Evolutionary conservation across 2,113 vertebrate species (phyloP), one percentile per base, ranked within the genome.

Genomic region (Propithecus coquereli): DNA sequence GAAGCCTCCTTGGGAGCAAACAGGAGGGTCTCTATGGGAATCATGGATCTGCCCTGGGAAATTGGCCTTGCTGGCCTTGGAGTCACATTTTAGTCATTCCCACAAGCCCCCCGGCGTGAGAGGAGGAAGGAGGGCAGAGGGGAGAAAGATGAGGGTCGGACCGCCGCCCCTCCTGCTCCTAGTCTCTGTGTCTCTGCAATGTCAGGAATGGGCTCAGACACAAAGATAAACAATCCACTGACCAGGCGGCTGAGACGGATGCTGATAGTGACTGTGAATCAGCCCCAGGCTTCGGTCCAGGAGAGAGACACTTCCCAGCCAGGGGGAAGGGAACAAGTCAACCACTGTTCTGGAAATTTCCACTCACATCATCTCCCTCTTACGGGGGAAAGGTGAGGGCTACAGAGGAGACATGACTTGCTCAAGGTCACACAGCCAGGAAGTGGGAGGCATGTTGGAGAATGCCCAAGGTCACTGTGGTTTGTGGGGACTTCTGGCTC

Each of bases 221-320:
- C 83, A 40, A 97, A 95, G 89, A 98, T 77, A 97, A 98, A 97
- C 96, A 97, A 68, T 47, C 37, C 2, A 20, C 23, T 89, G 95
- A 79, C 94, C 82, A 59, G 14, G 91, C 79, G 27, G 73, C 76
- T 57, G 5, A 40, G 86, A 86, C 82, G 1, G 61, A 66, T 34
- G 86, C 86, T 68, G 96, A 94, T 85, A 91, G 93, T 17, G 83
- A 12, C 71, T 93, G 76, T 94, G 95, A 94, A 40, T 97, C 97
- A 97, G 93, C 22, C 66, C 9, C 22, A 37, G 97, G 96, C 97
- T 63, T 50, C 1, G 0, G 68, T 94, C 97, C 97, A 97, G 94
- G 86, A 80, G n/a, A 50, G 40, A 96, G 87, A 90, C 0, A 1
- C 6, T 82, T 96, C 77, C 91, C 93, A 84, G 97, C 70, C 80